These are phyloP conservation scores for Platerodrilus igneus DNA, from an alignment of 2,888 invertebrate species.

Conservation along the genomic window DNA sequence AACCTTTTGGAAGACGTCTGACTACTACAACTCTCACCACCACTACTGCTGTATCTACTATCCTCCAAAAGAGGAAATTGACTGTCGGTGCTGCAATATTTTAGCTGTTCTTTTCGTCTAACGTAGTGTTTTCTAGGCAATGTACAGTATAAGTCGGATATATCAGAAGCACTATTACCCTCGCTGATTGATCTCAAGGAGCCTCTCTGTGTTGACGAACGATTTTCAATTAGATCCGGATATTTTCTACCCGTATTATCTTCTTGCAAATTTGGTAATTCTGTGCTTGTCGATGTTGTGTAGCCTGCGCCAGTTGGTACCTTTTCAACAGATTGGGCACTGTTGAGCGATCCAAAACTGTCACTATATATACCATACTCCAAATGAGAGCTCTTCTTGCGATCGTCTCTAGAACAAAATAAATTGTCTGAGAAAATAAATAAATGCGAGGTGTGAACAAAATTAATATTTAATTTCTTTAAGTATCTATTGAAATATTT, in stretches of 20 bases:
- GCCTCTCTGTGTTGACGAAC: slow-evolving; percentile 33
- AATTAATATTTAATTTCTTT: too few relatives aligned
- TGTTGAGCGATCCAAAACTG: too few relatives aligned
- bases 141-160: slow-evolving; percentile 58
- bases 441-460: too few relatives aligned
- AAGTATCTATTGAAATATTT: too few relatives aligned
- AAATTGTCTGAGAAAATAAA: too few relatives aligned
- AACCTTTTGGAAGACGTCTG: slow-evolving; percentile 49
- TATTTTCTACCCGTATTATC: slow-evolving; percentile 36
- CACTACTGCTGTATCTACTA: slow-evolving; percentile 69
- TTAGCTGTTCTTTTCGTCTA: slow-evolving; percentile 37
- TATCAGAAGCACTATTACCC: slow-evolving; percentile 42
- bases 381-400: slow-evolving; percentile 43
- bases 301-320: slow-evolving; percentile 27
- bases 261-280: slow-evolving; percentile 37
- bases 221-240: slow-evolving; percentile 44
- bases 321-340: background rate
- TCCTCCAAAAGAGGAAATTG: slow-evolving; percentile 68
- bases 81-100: slow-evolving; percentile 57
- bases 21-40: slow-evolving; percentile 59
- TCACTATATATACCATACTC: slow-evolving; percentile 47
- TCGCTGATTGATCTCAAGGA: slow-evolving; percentile 40
- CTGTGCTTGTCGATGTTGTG: slow-evolving; percentile 30
- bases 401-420: slow-evolving; percentile 50
- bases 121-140: slow-evolving; percentile 51